Evolutionary conservation across 2,888 invertebrate genomes (phyloP).

Genomic region (Orgyia antiqua): DNA sequence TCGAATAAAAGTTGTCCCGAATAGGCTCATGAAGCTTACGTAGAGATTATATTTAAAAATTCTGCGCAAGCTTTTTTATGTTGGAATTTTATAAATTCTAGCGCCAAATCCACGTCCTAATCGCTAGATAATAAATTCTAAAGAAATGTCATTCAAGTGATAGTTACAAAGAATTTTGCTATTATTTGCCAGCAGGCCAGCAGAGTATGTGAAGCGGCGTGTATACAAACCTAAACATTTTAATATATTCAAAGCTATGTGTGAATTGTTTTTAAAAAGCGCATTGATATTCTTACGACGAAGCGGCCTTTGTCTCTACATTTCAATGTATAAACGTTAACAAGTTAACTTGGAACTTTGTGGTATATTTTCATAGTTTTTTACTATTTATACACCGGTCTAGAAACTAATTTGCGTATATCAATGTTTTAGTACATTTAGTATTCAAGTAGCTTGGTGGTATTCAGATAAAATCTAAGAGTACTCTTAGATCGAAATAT

Average conservation of each 20-base stretch:
- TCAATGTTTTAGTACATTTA: neutral
- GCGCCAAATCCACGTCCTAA: neutral
- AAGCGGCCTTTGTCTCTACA: slow-evolving; percentile 7
- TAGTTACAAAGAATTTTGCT: slow-evolving; percentile 12
- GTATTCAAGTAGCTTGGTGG: neutral
- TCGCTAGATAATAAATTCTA: neutral
- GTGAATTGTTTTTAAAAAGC: slow-evolving; percentile 27
- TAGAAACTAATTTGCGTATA: neutral
- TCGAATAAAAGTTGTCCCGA: no score
- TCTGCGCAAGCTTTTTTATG: no score
- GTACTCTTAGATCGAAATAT: no score
- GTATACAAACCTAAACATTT: slow-evolving; percentile 16
- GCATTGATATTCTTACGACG: slow-evolving; percentile 23
- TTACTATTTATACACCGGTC: neutral
- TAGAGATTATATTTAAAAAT: no score
- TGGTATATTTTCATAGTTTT: slow-evolving; percentile 9
- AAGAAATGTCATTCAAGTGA: neutral
- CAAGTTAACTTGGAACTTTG: slow-evolving; percentile 8
- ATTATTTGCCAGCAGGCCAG: slow-evolving; percentile 5
- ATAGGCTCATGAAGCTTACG: no score
- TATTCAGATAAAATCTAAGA: no score
- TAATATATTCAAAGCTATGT: slow-evolving; percentile 8
- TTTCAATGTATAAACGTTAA: slow-evolving; percentile 21
- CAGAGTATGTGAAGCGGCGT: slow-evolving; percentile 9
- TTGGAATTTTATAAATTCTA: neutral